phyloP scores from a whole-genome alignment of 2,888 invertebrate genomes.

The Tolmerus cingulatus region DNA sequence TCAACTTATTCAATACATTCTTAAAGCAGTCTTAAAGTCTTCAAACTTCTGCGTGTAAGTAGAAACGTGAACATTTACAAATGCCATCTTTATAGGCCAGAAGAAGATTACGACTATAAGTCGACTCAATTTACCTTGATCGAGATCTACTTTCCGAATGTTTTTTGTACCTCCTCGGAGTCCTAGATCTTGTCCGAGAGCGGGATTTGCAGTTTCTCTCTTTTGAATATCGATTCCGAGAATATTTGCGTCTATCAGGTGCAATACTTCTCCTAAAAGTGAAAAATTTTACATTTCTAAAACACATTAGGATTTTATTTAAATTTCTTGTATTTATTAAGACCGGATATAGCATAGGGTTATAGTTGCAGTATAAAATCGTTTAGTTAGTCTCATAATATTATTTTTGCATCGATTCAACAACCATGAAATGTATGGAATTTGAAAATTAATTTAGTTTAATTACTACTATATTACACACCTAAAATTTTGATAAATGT shows the following conservation, averaged over 20 bases:
- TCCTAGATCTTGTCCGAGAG: slow-evolving; percentile 42
- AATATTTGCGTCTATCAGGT: slow-evolving; percentile 24
- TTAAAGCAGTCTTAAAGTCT: slow-evolving; percentile 11
- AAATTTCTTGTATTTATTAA: too few relatives aligned
- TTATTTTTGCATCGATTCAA: too few relatives aligned
- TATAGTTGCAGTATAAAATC: too few relatives aligned
- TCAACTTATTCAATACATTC: slow-evolving; percentile 28
- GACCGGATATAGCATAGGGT: too few relatives aligned
- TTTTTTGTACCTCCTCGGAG: background rate
- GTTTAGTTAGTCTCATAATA: too few relatives aligned
- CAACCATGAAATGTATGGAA: too few relatives aligned
- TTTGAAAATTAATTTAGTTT: too few relatives aligned
- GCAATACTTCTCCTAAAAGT: background rate
- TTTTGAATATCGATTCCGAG: slow-evolving; percentile 27
- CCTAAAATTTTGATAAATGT: too few relatives aligned
- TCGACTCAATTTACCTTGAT: background rate
- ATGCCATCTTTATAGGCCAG: background rate
- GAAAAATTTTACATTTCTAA: background rate
- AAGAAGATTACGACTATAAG: background rate
- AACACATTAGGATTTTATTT: background rate
- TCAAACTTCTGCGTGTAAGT: slow-evolving; percentile 18
- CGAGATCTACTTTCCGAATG: background rate
- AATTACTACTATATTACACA: too few relatives aligned
- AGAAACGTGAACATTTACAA: slow-evolving; percentile 15
- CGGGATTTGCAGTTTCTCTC: background rate